Evolutionary conservation across 2,888 invertebrate genomes (phyloP).

Genomic region (Lasioglossum lativentre): DNA sequence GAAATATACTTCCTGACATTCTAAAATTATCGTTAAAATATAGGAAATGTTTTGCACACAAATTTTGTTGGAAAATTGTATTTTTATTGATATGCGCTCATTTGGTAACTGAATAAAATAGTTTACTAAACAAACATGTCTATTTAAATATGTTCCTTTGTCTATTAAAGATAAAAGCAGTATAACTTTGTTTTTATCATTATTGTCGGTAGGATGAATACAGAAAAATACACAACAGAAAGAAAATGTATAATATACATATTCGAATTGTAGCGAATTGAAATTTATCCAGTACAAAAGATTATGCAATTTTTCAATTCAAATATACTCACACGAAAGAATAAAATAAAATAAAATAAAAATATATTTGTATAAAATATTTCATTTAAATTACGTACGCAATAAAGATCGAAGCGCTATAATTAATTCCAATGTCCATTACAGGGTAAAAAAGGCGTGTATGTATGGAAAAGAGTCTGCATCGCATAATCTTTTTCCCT

Average conservation of each 20-base stretch:
- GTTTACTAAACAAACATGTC: background rate
- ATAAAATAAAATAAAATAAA: background rate
- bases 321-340: background rate
- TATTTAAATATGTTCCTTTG: background rate
- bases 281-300: conserved; percentile 37
- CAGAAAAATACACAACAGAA: conserved; percentile 13
- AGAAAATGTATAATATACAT: background rate
- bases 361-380: background rate
- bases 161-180: background rate
- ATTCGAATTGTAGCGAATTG: background rate
- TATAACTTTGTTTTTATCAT: background rate
- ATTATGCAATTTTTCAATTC: conserved; percentile 45
- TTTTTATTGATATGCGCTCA: conserved; percentile 4
- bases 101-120: conserved; percentile 4
- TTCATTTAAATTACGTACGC: background rate
- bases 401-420: background rate
- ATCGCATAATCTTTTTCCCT: conserved; percentile 63
- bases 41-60: background rate
- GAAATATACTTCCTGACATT: conserved; percentile 6
- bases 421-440: background rate
- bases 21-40: conserved; percentile 4
- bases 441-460: conserved; percentile 30
- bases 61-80: background rate
- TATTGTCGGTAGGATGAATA: background rate
- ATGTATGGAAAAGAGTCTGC: conserved; percentile 27